A percentile compares a stretch with the other conserved stretches of the same genome.
Conservation (phyloP, 1,140 invertebrate genomes). For the Chlorops oryzae region DNA sequence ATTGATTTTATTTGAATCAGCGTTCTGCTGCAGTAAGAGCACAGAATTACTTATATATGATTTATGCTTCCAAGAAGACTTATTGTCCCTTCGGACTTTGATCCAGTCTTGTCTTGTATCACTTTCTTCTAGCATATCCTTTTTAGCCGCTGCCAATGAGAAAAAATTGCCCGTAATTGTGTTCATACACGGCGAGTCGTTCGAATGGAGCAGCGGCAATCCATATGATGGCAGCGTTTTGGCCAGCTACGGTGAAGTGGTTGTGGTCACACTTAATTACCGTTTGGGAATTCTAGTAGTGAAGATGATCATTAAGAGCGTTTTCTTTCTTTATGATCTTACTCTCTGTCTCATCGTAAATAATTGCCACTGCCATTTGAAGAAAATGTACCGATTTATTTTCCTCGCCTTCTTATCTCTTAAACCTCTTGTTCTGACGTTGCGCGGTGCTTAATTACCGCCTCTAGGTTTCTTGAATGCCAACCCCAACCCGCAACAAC, state of each 20-base stretch:
- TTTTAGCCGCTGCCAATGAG: conserved; percentile 51
- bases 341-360: too few species aligned
- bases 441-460: too few species aligned
- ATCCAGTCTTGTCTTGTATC: too few species aligned
- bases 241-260: conserved; percentile 82
- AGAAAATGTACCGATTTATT: too few species aligned
- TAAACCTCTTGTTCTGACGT: too few species aligned
- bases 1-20: too few species aligned
- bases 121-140: too few species aligned
- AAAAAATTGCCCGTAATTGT: conserved; percentile 79
- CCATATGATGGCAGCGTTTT: conserved; percentile 90
- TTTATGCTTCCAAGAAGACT: background rate
- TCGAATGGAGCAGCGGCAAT: conserved; percentile 91
- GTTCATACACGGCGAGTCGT: conserved; percentile 92
- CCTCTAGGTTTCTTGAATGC: conserved; percentile 84
- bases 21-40: too few species aligned
- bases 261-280: conserved; percentile 95
- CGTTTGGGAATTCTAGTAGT: conserved; percentile 89
- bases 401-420: too few species aligned
- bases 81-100: background rate
- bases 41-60: too few species aligned
- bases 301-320: conserved; percentile 55
- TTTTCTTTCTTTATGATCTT: background rate
- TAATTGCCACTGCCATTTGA: too few species aligned
- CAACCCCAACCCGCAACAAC: conserved; percentile 69